Percentiles rank a stretch among this genome's conserved stretches.
These are phyloP conservation scores for Hiodon alosoides DNA, from an alignment of 2,113 vertebrate species.

Conservation along the genomic window DNA sequence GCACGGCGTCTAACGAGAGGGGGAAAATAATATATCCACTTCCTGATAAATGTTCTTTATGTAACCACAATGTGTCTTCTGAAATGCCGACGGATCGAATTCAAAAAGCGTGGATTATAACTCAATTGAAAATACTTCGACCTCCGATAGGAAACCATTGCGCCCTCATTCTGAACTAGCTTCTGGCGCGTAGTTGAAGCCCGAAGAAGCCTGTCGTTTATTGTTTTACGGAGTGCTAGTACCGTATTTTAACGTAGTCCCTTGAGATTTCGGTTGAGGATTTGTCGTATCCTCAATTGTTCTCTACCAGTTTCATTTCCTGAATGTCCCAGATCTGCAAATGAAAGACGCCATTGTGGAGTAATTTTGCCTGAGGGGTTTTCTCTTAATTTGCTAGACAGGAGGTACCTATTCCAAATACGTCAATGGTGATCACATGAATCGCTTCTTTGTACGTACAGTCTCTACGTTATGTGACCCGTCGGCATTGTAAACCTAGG, in stretches of 20 bases:
- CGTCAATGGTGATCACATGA: constrained; percentile 51
- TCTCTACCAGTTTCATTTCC: constrained; percentile 50
- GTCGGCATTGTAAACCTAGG: constrained; percentile 23
- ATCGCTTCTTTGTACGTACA: constrained; percentile 37
- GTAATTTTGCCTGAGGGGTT: constrained; percentile 58
- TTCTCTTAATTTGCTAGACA: constrained; percentile 50
- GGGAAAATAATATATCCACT: constrained; percentile 57
- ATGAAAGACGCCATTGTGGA: constrained; percentile 79
- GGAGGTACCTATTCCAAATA: constrained; percentile 50
- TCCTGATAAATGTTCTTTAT: constrained; percentile 54
- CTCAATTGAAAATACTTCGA: constrained; percentile 17
- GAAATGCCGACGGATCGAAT: constrained; percentile 4
- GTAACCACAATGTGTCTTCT: constrained; percentile 33
- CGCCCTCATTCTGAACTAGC: constrained; percentile 53
- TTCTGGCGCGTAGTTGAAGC: constrained; percentile 50
- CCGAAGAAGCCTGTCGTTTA: constrained; percentile 36
- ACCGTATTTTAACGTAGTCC: constrained; percentile 40
- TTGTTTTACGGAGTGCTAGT: constrained; percentile 39
- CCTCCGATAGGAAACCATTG: constrained; percentile 39
- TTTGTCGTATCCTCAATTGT: constrained; percentile 27
- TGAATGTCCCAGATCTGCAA: constrained; percentile 59
- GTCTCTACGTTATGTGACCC: constrained; percentile 28
- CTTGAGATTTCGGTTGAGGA: constrained; percentile 17
- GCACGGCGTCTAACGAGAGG: constrained; percentile 55
- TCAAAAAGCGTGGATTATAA: constrained; percentile 12